A percentile compares a stretch with the other conserved stretches of the same genome.
Conservation (phyloP, 1,140 invertebrate species). For the Apis cerana region DNA sequence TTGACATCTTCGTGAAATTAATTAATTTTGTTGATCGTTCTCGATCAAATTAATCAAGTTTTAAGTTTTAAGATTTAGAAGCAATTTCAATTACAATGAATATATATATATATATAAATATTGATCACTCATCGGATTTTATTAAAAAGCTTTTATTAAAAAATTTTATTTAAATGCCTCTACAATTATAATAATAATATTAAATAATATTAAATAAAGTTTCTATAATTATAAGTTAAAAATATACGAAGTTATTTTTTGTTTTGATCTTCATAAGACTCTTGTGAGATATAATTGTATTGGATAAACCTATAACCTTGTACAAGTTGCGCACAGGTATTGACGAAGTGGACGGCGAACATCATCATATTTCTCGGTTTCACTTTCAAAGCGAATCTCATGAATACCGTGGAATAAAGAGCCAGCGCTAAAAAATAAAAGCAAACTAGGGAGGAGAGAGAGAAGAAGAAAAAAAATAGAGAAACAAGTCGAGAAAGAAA, state of each 20-base stretch:
- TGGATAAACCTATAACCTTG: conserved; percentile 90
- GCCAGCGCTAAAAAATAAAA: conserved; percentile 88
- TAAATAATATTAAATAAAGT: no score
- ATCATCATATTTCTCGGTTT: conserved; percentile 95
- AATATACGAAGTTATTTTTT: background rate
- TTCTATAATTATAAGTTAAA: background rate
- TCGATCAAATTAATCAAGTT: no score
- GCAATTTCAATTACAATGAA: no score
- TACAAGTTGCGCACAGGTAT: conserved; percentile 91
- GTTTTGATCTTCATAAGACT: background rate
- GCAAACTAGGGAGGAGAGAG: background rate
- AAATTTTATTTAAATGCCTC: background rate
- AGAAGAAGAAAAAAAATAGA: background rate
- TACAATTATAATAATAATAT: no score
- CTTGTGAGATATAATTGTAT: conserved; percentile 79
- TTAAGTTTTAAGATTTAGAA: no score
- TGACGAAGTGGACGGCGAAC: conserved; percentile 97
- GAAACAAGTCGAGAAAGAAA: no score
- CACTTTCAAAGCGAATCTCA: conserved; percentile 97
- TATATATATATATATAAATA: no score
- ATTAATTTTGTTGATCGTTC: background rate
- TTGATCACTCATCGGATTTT: background rate
- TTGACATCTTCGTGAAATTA: conserved; percentile 17
- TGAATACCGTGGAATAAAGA: conserved; percentile 94
- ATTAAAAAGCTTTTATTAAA: background rate